Conservation (phyloP, 2,888 invertebrate species). For the Parasteatoda lunata region DNA sequence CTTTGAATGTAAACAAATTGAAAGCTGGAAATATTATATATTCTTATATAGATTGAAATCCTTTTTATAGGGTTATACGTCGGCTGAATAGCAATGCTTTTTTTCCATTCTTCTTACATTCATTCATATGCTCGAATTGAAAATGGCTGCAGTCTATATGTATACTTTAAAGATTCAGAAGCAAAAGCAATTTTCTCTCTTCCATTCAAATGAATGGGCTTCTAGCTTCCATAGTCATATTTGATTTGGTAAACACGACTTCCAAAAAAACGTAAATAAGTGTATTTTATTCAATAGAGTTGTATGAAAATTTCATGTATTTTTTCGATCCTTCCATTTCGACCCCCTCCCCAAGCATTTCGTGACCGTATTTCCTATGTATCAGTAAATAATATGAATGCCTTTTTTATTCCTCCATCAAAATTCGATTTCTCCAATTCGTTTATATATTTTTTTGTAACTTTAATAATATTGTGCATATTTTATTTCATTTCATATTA, state of each 20-base stretch:
- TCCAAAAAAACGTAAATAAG: slow-evolving; percentile 46
- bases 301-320: slow-evolving; percentile 3
- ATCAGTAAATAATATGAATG: not conserved
- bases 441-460: no score
- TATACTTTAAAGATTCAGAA: slow-evolving; percentile 49
- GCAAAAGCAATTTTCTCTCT: slow-evolving; percentile 60
- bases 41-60: slow-evolving; percentile 57
- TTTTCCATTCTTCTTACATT: slow-evolving; percentile 46
- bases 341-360: slow-evolving; percentile 1
- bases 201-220: slow-evolving; percentile 49
- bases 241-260: slow-evolving; percentile 47
- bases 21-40: slow-evolving; percentile 61
- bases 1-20: slow-evolving; percentile 67
- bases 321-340: not conserved
- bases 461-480: no score
- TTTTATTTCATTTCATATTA: no score
- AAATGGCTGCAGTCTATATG: slow-evolving; percentile 20
- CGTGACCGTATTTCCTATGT: not conserved
- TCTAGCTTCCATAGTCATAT: slow-evolving; percentile 26
- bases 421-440: no score
- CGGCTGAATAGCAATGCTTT: slow-evolving; percentile 60
- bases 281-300: not conserved
- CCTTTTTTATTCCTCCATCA: no score
- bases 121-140: slow-evolving; percentile 55
- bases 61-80: slow-evolving; percentile 28